These are phyloP conservation scores for Anoura caudifer DNA, from an alignment of 2,113 vertebrate genomes.

Conservation along the genomic window DNA sequence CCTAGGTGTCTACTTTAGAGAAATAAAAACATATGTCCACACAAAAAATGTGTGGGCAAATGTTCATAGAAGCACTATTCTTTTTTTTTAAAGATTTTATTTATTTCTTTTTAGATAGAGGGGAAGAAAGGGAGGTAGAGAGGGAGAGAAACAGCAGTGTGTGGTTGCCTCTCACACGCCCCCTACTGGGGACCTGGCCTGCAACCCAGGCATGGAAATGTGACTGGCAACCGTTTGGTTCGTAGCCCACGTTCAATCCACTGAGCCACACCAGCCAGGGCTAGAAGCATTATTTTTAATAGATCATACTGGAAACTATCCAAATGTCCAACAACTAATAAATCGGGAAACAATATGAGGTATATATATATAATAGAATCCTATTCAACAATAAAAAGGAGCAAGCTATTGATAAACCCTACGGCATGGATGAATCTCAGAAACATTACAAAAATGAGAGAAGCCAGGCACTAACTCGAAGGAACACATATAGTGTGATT, in stretches of 20 bases:
- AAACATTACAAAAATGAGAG: neutral
- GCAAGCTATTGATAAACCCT: neutral
- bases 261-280: no score
- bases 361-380: neutral
- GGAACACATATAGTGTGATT: neutral
- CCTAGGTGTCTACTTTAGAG: neutral
- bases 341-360: neutral
- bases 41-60: neutral
- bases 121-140: no score
- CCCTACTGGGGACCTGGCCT: no score
- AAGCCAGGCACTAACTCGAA: neutral
- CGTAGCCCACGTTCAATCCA: no score
- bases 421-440: neutral
- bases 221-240: no score
- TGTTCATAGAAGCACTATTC: neutral
- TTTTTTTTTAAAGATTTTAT: neutral
- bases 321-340: neutral
- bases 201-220: no score
- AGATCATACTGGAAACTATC: neutral
- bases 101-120: no score
- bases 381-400: neutral
- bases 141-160: no score
- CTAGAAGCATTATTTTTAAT: neutral
- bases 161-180: no score
- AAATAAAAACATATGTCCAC: neutral